Evolutionary conservation across 2,888 invertebrate genomes (phyloP).

Genomic region (Folsomia manolachei): DNA sequence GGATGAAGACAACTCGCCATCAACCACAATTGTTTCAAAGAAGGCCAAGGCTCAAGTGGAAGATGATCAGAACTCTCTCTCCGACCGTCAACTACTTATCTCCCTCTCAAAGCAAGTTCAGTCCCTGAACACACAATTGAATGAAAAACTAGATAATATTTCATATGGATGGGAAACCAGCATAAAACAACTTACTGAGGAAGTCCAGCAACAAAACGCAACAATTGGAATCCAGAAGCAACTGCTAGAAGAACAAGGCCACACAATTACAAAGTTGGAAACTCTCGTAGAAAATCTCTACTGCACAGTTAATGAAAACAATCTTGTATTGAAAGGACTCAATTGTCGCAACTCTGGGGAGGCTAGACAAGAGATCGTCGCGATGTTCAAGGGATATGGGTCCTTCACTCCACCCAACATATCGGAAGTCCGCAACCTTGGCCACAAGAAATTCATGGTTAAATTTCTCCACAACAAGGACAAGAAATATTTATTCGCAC

Average conservation of each 20-base stretch:
- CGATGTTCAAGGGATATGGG: background rate
- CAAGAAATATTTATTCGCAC: background rate
- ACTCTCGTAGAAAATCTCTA: background rate
- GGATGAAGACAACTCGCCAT: too few species aligned
- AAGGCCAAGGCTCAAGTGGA: background rate
- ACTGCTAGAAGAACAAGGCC: background rate
- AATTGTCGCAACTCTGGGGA: background rate
- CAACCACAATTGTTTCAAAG: too few species aligned
- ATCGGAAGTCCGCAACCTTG: background rate
- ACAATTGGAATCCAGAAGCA: background rate
- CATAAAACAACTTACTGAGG: background rate
- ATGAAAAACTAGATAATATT: background rate
- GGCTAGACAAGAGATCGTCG: background rate
- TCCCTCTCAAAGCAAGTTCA: background rate
- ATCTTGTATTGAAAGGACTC: background rate
- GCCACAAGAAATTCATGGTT: background rate
- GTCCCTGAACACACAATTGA: background rate
- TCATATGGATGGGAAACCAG: too few species aligned
- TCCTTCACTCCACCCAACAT: background rate
- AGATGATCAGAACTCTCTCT: background rate
- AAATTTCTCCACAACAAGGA: background rate
- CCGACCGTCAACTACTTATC: background rate
- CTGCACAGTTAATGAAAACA: background rate
- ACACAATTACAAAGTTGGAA: background rate
- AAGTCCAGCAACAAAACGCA: background rate